phyloP scores from a whole-genome alignment of 2,797 vertebrate genomes.

The Erpetoichthys calabaricus region DNA sequence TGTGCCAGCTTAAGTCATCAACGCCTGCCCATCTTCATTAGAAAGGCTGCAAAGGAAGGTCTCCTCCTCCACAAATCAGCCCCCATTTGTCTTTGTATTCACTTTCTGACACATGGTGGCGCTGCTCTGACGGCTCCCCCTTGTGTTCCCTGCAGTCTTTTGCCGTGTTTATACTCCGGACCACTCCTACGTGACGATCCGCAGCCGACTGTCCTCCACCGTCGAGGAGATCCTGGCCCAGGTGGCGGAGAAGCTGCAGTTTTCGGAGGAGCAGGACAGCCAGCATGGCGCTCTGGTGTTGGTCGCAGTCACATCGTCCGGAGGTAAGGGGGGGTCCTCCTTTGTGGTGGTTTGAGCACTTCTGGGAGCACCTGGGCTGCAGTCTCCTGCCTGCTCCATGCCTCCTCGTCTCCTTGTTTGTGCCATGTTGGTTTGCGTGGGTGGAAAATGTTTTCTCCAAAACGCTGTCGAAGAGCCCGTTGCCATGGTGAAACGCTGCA shows the following conservation, averaged over 20 bases:
- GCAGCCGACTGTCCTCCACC: slow-evolving; percentile 82
- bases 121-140: background rate
- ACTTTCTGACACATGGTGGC: no score
- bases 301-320: slow-evolving; percentile 77
- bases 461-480: no score
- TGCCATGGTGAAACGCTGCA: no score
- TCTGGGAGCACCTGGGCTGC: accelerated
- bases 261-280: slow-evolving; percentile 73
- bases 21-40: no score
- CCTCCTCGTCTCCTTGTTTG: no score
- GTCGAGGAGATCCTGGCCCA: slow-evolving; percentile 85
- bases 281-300: slow-evolving; percentile 73
- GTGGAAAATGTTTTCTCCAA: background rate
- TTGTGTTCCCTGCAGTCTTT: slow-evolving; percentile 56
- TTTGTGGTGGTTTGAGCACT: background rate
- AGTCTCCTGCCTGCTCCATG: no score
- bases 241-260: slow-evolving; percentile 85
- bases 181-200: slow-evolving; percentile 90
- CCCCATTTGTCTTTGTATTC: no score
- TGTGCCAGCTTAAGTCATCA: no score
- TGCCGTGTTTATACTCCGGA: slow-evolving; percentile 92
- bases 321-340: slow-evolving; percentile 46
- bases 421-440: background rate
- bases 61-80: no score
- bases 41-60: no score